A percentile compares a stretch with the other conserved stretches of the same genome.
Conservation (phyloP, 2,888 invertebrate species). For the Psylliodes chrysocephalus region DNA sequence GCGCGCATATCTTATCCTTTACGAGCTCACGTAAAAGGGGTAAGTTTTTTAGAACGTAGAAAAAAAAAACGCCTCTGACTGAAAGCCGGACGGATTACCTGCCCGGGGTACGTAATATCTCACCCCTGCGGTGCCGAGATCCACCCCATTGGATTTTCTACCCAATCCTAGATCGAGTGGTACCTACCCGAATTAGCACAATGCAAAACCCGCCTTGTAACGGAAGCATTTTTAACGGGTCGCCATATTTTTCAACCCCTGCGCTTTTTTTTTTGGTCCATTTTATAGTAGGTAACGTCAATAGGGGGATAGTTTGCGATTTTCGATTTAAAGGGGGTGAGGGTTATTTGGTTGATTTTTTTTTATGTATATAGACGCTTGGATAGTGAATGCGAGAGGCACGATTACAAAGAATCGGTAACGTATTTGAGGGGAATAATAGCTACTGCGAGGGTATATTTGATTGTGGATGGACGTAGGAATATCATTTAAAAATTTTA, state of each 20-base stretch:
- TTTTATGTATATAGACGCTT: constrained; percentile 18
- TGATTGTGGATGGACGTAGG: constrained; percentile 9
- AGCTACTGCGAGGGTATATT: constrained; percentile 8
- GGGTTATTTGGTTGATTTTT: constrained; percentile 21
- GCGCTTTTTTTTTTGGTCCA: constrained; percentile 40
- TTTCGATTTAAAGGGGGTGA: constrained; percentile 22
- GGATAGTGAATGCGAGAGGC: constrained; percentile 5
- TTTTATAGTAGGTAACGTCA: constrained; percentile 27
- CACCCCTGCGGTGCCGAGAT: constrained; percentile 38
- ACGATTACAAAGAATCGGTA: constrained; percentile 23
- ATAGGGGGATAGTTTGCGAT: constrained; percentile 28
- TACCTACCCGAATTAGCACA: constrained; percentile 51
- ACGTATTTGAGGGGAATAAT: constrained; percentile 29
- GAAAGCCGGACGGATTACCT: constrained; percentile 30
- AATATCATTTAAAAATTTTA: constrained; percentile 1
- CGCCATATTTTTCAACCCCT: constrained; percentile 43
- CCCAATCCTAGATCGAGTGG: constrained; percentile 44
- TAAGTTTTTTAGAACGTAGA: constrained; percentile 41
- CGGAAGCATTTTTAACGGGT: constrained; percentile 41
- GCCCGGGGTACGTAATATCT: constrained; percentile 24
- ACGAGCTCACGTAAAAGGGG: constrained; percentile 46
- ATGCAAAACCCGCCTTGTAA: constrained; percentile 53
- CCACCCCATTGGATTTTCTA: constrained; percentile 45
- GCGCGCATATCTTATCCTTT: constrained; percentile 48
- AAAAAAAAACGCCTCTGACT: constrained; percentile 41